phyloP scores from a whole-genome alignment of 2,113 vertebrate genomes.

The Oreochromis tanganicae region DNA sequence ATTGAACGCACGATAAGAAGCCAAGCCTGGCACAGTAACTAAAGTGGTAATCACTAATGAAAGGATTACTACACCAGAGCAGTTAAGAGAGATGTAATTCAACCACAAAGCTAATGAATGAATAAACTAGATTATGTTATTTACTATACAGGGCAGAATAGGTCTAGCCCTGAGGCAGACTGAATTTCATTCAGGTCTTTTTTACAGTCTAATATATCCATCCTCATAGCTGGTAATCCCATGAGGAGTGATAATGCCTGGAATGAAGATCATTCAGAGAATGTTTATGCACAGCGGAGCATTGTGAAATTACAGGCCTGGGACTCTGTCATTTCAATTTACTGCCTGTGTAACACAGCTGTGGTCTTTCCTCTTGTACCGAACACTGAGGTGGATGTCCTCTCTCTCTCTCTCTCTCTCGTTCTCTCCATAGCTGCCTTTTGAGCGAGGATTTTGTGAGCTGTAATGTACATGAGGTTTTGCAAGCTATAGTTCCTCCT shows the following conservation, averaged over 20 bases:
- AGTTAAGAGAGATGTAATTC: background rate
- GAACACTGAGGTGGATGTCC: background rate
- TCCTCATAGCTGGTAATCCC: slow-evolving; percentile 22
- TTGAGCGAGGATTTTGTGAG: background rate
- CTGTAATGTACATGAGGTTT: background rate
- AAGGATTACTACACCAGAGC: slow-evolving; percentile 25
- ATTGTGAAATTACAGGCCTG: slow-evolving; percentile 59
- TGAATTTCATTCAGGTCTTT: slow-evolving; percentile 14
- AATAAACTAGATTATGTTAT: slow-evolving; percentile 34
- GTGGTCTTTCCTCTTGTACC: background rate
- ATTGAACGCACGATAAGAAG: background rate
- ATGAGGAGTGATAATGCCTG: slow-evolving; percentile 42
- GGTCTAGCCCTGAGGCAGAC: background rate
- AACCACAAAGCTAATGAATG: slow-evolving; percentile 28
- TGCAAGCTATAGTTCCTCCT: background rate
- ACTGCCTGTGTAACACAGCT: slow-evolving; percentile 35
- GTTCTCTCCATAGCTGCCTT: background rate
- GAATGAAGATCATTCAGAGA: slow-evolving; percentile 59
- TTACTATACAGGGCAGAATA: slow-evolving; percentile 17
- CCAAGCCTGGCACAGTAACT: slow-evolving; percentile 27
- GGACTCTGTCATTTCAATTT: slow-evolving; percentile 31
- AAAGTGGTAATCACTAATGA: slow-evolving; percentile 43
- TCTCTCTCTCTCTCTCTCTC: background rate
- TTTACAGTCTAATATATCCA: slow-evolving; percentile 38
- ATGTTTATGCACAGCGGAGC: slow-evolving; percentile 48